Percentiles rank a stretch among this genome's conserved stretches.
These are phyloP conservation scores for Lasioglossum marginatum DNA, from an alignment of 2,888 invertebrate species.

Conservation along the genomic window DNA sequence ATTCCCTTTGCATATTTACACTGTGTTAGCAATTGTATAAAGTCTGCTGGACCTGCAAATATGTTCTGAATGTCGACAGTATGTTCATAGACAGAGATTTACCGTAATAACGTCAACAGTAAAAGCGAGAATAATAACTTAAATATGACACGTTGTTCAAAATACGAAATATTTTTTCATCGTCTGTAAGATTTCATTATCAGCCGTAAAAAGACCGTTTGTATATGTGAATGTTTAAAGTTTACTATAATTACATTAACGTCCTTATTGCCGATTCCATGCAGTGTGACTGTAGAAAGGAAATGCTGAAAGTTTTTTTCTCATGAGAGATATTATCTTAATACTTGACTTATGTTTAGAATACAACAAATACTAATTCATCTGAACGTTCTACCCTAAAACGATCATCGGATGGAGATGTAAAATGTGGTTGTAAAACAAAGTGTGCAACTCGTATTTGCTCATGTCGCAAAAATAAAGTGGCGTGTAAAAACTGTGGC, in stretches of 20 bases:
- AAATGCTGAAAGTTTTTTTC: background rate
- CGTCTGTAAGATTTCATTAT: background rate
- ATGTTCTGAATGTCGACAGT: background rate
- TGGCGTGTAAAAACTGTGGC: slow-evolving; percentile 86
- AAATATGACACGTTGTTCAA: background rate
- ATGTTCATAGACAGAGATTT: background rate
- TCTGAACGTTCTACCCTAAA: slow-evolving; percentile 84
- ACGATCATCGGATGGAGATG: slow-evolving; percentile 86
- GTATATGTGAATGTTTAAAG: no score
- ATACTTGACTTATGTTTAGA: slow-evolving; percentile 62
- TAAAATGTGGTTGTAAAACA: slow-evolving; percentile 88
- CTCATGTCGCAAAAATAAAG: slow-evolving; percentile 86
- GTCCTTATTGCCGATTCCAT: background rate
- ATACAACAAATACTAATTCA: slow-evolving; percentile 77
- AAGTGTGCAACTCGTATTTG: slow-evolving; percentile 87
- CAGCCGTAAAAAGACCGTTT: background rate
- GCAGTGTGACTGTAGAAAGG: background rate
- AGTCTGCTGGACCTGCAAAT: background rate
- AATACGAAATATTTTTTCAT: background rate
- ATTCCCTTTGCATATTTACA: background rate
- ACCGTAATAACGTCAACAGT: background rate
- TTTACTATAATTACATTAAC: background rate
- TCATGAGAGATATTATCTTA: background rate
- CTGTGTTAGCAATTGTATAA: background rate
- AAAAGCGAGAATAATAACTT: background rate